phyloP scores from a whole-genome alignment of 2,113 vertebrate genomes.

The Tragelaphus scriptus region DNA sequence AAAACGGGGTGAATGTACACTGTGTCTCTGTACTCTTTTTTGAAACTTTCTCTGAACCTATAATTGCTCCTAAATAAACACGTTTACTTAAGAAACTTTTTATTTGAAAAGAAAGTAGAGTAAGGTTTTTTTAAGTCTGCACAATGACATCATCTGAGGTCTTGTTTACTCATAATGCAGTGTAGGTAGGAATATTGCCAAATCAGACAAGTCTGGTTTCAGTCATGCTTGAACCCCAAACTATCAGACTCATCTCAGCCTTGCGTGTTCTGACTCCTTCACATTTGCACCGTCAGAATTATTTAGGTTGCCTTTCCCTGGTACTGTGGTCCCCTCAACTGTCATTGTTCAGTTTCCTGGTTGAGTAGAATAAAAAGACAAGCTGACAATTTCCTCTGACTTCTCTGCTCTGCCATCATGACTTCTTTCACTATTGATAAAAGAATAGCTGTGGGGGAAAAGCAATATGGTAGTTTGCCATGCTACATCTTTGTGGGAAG shows the following conservation, averaged over 20 bases:
- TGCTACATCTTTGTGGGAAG: neutral
- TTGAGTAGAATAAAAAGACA: neutral
- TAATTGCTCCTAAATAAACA: neutral
- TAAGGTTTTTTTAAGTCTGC: neutral
- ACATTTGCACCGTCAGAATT: neutral
- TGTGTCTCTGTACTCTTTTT: neutral
- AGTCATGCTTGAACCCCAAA: neutral
- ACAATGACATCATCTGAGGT: neutral
- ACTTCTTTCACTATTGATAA: neutral
- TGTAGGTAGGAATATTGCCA: neutral
- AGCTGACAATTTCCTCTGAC: neutral
- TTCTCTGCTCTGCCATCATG: neutral
- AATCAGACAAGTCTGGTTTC: rapidly evolving
- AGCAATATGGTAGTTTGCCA: too few relatives aligned
- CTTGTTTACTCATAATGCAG: neutral
- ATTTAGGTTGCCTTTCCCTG: neutral
- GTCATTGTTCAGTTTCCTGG: neutral
- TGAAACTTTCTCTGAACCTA: neutral
- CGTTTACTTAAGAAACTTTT: neutral
- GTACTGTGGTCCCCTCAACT: rapidly evolving
- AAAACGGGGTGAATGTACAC: rapidly evolving
- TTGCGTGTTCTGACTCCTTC: rapidly evolving
- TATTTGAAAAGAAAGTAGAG: neutral
- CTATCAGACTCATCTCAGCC: rapidly evolving
- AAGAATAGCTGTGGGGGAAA: neutral